Conservation (phyloP, 2,888 invertebrate genomes). For the Sturmia bella region DNA sequence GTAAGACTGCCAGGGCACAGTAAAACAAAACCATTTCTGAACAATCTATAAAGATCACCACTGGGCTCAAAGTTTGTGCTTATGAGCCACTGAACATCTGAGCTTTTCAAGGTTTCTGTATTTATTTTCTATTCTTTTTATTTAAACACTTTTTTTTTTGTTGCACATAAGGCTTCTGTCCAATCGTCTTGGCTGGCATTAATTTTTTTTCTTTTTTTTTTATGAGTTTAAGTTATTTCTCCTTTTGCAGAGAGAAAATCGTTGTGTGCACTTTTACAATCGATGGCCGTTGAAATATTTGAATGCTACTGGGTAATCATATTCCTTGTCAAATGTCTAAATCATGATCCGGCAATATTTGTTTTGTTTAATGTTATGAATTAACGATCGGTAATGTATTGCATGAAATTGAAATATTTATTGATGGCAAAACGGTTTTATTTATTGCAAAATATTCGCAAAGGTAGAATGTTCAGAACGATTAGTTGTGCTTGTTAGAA, state of each 20-base stretch:
- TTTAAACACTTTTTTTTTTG: too few species aligned
- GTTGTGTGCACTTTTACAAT: conserved; percentile 50
- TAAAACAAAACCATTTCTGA: too few species aligned
- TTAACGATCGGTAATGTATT: conserved; percentile 28
- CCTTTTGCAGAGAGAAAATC: conserved; percentile 13
- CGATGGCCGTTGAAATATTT: conserved; percentile 33
- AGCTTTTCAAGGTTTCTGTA: too few species aligned
- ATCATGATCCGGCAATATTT: conserved; percentile 62
- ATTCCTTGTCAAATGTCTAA: conserved; percentile 48
- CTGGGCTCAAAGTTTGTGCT: too few species aligned
- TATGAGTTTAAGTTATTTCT: too few species aligned
- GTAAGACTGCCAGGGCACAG: too few species aligned
- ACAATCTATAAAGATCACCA: too few species aligned
- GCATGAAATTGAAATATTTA: conserved; percentile 32
- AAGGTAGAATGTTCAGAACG: conserved; percentile 11
- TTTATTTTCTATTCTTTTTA: too few species aligned
- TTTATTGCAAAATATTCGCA: conserved; percentile 43
- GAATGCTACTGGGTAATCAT: conserved; percentile 68
- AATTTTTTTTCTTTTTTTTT: not conserved
- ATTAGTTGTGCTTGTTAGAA: not conserved
- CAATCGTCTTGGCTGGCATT: not conserved
- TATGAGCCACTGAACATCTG: too few species aligned
- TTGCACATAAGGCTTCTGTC: too few species aligned
- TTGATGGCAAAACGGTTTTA: conserved; percentile 36
- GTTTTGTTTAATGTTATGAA: conserved; percentile 58